Evolutionary conservation across 2,113 vertebrate genomes (phyloP), one percentile per base, ranked within the genome.

Genomic region (Nannobrachium achirus): DNA sequence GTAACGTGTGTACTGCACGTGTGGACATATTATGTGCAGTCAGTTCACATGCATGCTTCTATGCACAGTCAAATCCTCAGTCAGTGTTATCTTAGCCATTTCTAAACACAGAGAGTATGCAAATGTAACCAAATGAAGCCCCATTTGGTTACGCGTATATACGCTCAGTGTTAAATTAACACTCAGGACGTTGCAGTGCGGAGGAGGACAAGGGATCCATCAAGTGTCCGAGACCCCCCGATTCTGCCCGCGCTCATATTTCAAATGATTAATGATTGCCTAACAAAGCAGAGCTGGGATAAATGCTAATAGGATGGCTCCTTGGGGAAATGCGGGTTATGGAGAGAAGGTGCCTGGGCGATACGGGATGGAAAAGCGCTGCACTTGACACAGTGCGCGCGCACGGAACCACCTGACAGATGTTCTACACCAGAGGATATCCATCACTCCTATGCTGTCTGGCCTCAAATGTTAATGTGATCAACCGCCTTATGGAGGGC

Each of bases 191-290:
- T 33, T 33, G 25, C 25, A 33, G 25, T 33, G 25, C 6, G 3
- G 76, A 84, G 3, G 76, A 84, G 81, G 83, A 84, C 79, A 71
- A 83, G 83, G 69, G 72, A 87, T 88, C 78, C 75, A 81, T 87
- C 85, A 85, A 83, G 78, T 60, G 66, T 83, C 64, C 8, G 13
- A 69, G 69, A 45, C 85, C 78, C 75, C 84, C 59, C 16, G 85
- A 78, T 86, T 76, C 75, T 15, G 18, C 41, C 77, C 70, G 56
- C 71, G 38, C 83, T 90, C 89, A 91, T 90, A 90, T 90, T 86
- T 89, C 84, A 85, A 85, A 89, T 91, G 89, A 91, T 91, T 90
- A 89, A 91, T 89, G 88, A 88, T 76, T 76, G 83, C 84, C 77
- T 88, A 90, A 90, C 89, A 89, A 89, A 88, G 80, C 77, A 73